phyloP scores from a whole-genome alignment of 2,113 vertebrate genomes.

The Campylomormyrus tamandua region DNA sequence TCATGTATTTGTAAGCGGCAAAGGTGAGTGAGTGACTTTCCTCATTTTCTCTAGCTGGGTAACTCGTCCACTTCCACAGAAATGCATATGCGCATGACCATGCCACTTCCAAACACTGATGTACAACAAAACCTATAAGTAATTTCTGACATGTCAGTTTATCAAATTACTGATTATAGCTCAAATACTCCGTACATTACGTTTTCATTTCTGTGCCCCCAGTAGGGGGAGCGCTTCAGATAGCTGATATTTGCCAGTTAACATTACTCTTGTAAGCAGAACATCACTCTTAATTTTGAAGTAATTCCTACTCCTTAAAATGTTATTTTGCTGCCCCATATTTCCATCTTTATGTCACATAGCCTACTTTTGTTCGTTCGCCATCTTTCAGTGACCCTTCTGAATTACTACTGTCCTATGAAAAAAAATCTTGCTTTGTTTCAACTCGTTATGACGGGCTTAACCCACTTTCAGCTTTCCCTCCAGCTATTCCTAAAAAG shows the following conservation, averaged over 20 bases:
- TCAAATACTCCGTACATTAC: neutral
- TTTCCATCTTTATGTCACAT: neutral
- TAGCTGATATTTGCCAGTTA: neutral
- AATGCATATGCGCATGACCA: neutral
- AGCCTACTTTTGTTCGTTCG: neutral
- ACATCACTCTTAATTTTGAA: neutral
- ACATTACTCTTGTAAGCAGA: neutral
- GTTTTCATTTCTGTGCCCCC: neutral
- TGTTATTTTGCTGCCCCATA: neutral
- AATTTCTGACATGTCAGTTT: neutral
- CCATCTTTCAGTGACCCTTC: neutral
- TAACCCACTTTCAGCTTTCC: neutral
- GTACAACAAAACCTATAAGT: neutral
- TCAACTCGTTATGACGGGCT: slow-evolving; percentile 4
- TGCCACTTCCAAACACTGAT: neutral
- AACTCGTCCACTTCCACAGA: neutral
- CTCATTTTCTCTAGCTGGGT: neutral
- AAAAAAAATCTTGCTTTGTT: neutral
- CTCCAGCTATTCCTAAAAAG: neutral
- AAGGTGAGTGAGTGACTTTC: neutral
- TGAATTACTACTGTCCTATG: neutral
- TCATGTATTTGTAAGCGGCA: neutral
- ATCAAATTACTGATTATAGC: neutral
- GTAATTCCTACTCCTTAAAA: neutral
- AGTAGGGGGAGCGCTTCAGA: neutral